Evolutionary conservation across 2,797 vertebrate species (phyloP), one percentile per base, ranked within the genome.

Genomic region (Emydoidea blandingii): DNA sequence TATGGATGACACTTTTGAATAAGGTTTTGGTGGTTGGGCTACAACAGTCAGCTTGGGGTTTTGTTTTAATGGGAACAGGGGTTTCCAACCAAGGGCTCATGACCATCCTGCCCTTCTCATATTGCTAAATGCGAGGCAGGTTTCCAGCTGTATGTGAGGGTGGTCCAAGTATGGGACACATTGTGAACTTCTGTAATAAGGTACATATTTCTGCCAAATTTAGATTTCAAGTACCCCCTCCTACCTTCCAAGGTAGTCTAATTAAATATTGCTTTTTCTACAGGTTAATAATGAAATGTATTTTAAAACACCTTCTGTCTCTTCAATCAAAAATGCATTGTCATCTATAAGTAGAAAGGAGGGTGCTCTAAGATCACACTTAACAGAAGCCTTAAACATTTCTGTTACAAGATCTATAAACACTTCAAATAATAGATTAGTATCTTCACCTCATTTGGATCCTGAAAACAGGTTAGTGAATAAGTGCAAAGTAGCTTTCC

Each of bases 391-490:
- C 2, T 95, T 96, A 89, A 97, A 94, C 90, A 78, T 95, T 86
- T 95, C 97, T 23, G 18, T 91, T n/a, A 82, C 91, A 80, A 97
- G 97, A 87, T 86, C 97, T 91, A 21, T 97, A 5, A 98, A 94
- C 59, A 74, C 91, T 96, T 92, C 96, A 95, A 97, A 96, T 83
- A 96, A 93, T 85, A 97, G 97, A 89, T 91, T 94, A 5, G 81
- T 97, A 8, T 92, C 96, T 49, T 97, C 98, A 52, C 91, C 97
- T 41, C 97, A 96, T 62, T 29, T 94, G 86, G 98, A 98, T 49
- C 68, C 96, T 79, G 98, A 98, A 65, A 98, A 25, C 93, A 98
- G 97, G 98, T 98, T 90, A 96, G 98, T 97, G 86, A 16, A 53
- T 18, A 6, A 76, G 34, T 57, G 37, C 47, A 81, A 81, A 92